Percentiles rank a stretch among this genome's conserved stretches.
These are phyloP conservation scores for Limenitis arthemis DNA, from an alignment of 2,888 invertebrate species.

Conservation along the genomic window DNA sequence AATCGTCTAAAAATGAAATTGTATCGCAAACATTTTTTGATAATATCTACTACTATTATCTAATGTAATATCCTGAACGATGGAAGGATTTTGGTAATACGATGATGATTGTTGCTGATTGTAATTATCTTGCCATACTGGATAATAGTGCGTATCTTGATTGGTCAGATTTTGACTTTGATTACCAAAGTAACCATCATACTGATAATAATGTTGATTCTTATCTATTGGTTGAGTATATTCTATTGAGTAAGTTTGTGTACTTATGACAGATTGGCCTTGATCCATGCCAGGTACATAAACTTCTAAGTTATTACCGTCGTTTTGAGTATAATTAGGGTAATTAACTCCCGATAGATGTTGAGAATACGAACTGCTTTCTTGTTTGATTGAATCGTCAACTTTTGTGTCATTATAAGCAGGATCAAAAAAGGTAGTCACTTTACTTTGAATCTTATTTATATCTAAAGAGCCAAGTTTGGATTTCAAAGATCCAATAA, in stretches of 20 bases:
- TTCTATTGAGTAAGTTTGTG: conserved; percentile 1
- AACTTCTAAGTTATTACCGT: conserved; percentile 23
- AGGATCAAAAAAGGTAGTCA: conserved; percentile 65
- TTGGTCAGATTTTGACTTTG: conserved; percentile 4
- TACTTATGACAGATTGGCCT: neutral
- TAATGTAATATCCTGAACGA: neutral
- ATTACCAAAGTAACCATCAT: conserved; percentile 3
- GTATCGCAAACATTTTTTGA: no score
- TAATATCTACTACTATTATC: neutral
- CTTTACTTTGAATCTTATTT: conserved; percentile 60
- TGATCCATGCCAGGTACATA: conserved; percentile 15
- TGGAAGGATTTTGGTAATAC: neutral
- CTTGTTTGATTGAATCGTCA: conserved; percentile 25
- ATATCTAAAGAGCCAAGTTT: conserved; percentile 59
- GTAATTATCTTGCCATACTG: conserved; percentile 4
- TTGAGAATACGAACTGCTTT: conserved; percentile 13
- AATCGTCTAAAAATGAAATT: no score
- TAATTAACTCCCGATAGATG: conserved; percentile 1
- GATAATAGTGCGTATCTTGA: conserved; percentile 1
- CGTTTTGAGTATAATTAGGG: conserved; percentile 13
- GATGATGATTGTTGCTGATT: neutral
- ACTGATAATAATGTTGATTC: conserved; percentile 10
- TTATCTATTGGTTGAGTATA: neutral
- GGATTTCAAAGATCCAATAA: conserved; percentile 63
- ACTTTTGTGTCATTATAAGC: conserved; percentile 45